These are phyloP conservation scores for Marmota monax DNA, from an alignment of 2,113 vertebrate genomes.

Conservation along the genomic window DNA sequence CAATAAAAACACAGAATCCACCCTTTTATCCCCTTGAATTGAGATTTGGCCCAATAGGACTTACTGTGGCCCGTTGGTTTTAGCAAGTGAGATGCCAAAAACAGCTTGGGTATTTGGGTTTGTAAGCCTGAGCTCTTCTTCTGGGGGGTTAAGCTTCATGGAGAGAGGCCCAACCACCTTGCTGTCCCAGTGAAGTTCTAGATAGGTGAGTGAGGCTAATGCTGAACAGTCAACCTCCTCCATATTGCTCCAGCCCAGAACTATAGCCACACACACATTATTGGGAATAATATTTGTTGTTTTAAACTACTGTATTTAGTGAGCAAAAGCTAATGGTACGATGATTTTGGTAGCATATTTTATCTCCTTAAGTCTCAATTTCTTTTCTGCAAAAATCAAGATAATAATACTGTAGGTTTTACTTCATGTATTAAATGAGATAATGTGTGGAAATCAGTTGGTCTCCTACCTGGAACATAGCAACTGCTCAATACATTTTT, in stretches of 20 bases:
- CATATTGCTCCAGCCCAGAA: not conserved
- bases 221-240: not conserved
- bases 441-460: not conserved
- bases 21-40: not conserved
- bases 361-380: not conserved
- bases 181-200: not conserved
- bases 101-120: not conserved
- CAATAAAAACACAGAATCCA: not conserved
- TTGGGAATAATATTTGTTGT: not conserved
- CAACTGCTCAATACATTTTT: not conserved
- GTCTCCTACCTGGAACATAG: not conserved
- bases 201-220: not conserved
- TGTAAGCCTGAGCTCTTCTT: not conserved
- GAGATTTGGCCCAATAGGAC: not conserved
- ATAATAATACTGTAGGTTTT: not conserved
- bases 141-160: too few species aligned
- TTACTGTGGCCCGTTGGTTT: not conserved
- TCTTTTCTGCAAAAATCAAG: conserved; percentile 18
- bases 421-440: conserved; percentile 3
- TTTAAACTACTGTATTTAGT: not conserved
- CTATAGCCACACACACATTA: not conserved
- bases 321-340: not conserved
- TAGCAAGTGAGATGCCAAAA: not conserved
- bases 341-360: not conserved
- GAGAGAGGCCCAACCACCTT: not conserved